These are phyloP conservation scores for Pipistrellus pygmaeus DNA, from an alignment of 2,797 vertebrate species.

Conservation along the genomic window DNA sequence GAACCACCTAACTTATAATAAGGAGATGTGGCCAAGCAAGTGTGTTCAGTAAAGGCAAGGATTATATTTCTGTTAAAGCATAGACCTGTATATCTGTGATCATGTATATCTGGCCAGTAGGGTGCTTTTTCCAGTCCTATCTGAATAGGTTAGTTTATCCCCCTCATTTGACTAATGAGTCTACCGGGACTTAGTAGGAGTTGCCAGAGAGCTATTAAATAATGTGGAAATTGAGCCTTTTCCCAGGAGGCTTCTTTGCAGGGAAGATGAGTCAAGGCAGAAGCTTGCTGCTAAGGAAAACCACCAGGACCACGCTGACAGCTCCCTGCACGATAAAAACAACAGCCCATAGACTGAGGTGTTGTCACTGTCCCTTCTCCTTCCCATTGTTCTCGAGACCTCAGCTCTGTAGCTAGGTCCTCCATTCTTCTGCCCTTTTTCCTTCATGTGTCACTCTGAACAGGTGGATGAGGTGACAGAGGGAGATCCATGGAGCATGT, in stretches of 20 bases:
- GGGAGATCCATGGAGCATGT: neutral
- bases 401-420: neutral
- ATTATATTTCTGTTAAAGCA: neutral
- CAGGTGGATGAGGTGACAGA: neutral
- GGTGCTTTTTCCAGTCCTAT: neutral
- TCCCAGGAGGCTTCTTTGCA: neutral
- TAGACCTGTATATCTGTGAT: neutral
- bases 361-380: neutral
- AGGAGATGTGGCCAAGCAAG: conserved; percentile 31
- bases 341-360: neutral
- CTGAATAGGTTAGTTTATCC: neutral
- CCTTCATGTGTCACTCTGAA: neutral
- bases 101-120: neutral
- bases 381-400: neutral
- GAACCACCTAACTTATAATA: neutral
- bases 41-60: neutral
- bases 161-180: conserved; percentile 35
- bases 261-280: neutral
- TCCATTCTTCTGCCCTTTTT: neutral
- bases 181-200: neutral
- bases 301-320: neutral
- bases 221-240: conserved; percentile 21
- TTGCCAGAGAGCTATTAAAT: neutral
- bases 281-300: neutral
- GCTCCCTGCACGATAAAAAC: neutral